Evolutionary conservation across 1,140 invertebrate species (phyloP).

Genomic region (Caenorhabditis latens): DNA sequence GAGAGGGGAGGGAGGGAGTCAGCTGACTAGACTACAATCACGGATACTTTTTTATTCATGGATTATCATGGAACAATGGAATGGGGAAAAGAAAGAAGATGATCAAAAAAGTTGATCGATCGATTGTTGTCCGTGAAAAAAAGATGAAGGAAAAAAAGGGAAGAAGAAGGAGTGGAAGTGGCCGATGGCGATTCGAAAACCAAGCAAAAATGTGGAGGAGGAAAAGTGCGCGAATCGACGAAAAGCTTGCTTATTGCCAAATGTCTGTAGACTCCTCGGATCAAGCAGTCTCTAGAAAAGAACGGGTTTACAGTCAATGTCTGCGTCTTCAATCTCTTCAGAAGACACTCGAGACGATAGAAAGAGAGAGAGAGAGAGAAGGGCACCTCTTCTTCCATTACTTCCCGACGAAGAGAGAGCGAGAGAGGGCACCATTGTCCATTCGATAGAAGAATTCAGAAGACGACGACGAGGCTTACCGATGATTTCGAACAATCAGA

Average conservation of each 20-base stretch:
- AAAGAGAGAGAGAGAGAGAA: background rate
- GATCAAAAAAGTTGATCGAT: slow-evolving; percentile 18
- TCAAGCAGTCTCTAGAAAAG: background rate
- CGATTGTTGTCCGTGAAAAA: slow-evolving; percentile 36
- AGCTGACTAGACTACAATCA: slow-evolving; percentile 9
- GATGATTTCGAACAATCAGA: slow-evolving; percentile 39
- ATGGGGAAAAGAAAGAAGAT: background rate
- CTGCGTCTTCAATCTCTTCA: slow-evolving; percentile 8
- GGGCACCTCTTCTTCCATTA: slow-evolving; percentile 15
- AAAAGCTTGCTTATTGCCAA: slow-evolving; percentile 54
- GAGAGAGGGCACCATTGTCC: slow-evolving; percentile 2
- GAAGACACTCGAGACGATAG: slow-evolving; percentile 36
- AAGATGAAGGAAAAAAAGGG: slow-evolving; percentile 24
- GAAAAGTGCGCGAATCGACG: slow-evolving; percentile 52
- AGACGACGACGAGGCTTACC: slow-evolving; percentile 23
- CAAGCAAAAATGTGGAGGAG: slow-evolving; percentile 55
- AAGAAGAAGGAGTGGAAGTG: slow-evolving; percentile 20
- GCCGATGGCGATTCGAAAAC: slow-evolving; percentile 55
- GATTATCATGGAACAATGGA: background rate
- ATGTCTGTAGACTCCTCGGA: slow-evolving; percentile 27
- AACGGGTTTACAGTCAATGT: slow-evolving; percentile 43
- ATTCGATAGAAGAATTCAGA: background rate
- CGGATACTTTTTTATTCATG: background rate
- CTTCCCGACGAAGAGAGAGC: background rate
- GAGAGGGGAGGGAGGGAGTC: background rate